Conservation (phyloP, 1,140 invertebrate species). For the Cherax destructor region DNA sequence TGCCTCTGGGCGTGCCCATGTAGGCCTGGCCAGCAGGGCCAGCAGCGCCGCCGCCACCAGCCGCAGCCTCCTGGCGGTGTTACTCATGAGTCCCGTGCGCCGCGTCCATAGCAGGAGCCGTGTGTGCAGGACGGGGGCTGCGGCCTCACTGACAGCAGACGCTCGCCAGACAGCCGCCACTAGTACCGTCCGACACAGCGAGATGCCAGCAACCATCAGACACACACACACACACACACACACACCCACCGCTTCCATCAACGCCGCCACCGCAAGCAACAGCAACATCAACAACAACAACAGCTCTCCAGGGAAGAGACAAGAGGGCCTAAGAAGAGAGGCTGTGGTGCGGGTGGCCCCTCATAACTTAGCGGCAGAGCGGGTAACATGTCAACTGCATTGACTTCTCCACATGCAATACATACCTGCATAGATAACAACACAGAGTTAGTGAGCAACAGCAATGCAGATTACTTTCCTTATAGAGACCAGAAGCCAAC, state of each 20-base stretch:
- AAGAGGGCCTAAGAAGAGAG: background rate
- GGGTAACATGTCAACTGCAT: constrained; percentile 39
- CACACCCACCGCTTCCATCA: background rate
- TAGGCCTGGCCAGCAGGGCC: constrained; percentile 42
- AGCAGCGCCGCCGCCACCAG: constrained; percentile 62
- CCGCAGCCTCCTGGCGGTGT: constrained; percentile 62
- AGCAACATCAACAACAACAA: background rate
- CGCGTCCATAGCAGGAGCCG: constrained; percentile 66
- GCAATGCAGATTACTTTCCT: background rate
- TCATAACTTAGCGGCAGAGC: constrained; percentile 16
- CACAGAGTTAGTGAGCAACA: background rate
- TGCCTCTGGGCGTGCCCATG: constrained; percentile 43
- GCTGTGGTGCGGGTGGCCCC: background rate
- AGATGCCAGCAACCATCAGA: constrained; percentile 46
- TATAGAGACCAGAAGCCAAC: background rate
- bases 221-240: background rate
- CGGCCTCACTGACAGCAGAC: constrained; percentile 66
- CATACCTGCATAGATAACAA: constrained; percentile 12
- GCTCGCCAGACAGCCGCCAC: constrained; percentile 53
- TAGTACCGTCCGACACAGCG: constrained; percentile 6
- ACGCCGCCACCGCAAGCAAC: background rate
- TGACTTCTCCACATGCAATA: constrained; percentile 18
- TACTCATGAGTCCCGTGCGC: constrained; percentile 66
- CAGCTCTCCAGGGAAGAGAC: background rate
- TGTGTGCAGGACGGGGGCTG: constrained; percentile 56